Evolutionary conservation across 2,113 vertebrate species (phyloP), one percentile per base, ranked within the genome.

Genomic region (Xenopus laevis): DNA sequence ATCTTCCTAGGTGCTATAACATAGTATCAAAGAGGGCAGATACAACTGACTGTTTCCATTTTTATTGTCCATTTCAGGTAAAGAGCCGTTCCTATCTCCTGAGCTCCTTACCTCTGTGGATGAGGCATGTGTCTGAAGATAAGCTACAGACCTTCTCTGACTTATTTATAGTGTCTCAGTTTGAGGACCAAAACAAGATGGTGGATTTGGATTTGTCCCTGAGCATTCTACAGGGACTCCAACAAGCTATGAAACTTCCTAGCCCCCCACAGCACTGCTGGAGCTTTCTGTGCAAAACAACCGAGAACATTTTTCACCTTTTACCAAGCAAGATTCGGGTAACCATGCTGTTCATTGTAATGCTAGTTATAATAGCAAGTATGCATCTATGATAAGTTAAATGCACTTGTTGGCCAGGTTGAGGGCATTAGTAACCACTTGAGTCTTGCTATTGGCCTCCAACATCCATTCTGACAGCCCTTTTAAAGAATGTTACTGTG

Each of bases 81-180:
- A 87, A 83, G 79, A 92, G 89, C 0, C 88, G 89, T 74, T 88
- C 88, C 59, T 88, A 92, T 73, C 91, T 99, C 71, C 90, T 93
- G 13, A 79, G 72, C 0, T 92, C 85, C 4, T 61, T 93, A 13
- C 82, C 92, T 15, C 46, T 80, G 10, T 99, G 97, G 97, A 93
- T 98, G 92, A 96, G 95, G 78, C 90, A 98, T 0, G 85, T 98
- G 11, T 84, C 94, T 0, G 95, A 95, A 47, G 96, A 99, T 80
- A 98, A 97, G 78, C 84, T 97, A 3, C 91, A 93, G 81, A 84
- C 85, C 20, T 94, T 91, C 50, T 79, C 88, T 53, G 93, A 94
- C 82, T 89, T 83, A 20, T 81, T 95, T 72, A 87, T 94, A 47
- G 74, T 93, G 74, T 87, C 92, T 78, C 91, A 88, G 59, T 96